phyloP scores from a whole-genome alignment of 2,113 vertebrate genomes.

The Pangasianodon gigas region DNA sequence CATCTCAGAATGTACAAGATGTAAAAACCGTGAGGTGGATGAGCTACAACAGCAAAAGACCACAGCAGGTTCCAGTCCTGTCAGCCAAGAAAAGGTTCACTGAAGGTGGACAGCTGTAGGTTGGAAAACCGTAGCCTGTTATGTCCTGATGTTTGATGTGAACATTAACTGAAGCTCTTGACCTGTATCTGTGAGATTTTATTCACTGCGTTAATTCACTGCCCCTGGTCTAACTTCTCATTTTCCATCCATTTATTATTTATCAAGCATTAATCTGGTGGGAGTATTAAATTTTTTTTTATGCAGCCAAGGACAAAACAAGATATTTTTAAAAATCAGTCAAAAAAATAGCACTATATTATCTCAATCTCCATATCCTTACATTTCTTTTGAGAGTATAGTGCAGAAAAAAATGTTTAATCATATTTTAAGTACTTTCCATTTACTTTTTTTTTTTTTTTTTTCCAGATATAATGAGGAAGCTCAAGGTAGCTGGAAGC shows the following conservation, averaged over 20 bases:
- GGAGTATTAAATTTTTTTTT: neutral
- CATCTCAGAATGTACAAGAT: neutral
- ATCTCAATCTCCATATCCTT: neutral
- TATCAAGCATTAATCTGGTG: neutral
- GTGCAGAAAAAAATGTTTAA: neutral
- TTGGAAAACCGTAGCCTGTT: neutral
- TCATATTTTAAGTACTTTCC: neutral
- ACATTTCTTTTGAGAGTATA: neutral
- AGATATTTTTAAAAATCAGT: neutral
- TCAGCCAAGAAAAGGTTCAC: neutral
- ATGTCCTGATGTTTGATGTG: neutral
- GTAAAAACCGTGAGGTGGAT: neutral
- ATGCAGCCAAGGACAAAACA: neutral
- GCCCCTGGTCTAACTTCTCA: too few relatives aligned
- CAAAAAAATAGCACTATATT: neutral
- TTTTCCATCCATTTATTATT: neutral
- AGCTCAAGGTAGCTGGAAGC: constrained; percentile 89
- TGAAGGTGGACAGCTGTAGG: neutral
- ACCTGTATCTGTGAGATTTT: neutral
- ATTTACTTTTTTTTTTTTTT: neutral
- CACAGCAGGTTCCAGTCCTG: neutral
- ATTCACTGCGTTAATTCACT: neutral
- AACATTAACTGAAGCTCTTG: neutral
- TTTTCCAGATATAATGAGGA: constrained; percentile 82
- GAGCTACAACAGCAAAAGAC: neutral